Evolutionary conservation across 2,113 vertebrate genomes (phyloP).

Genomic region (Grallaria varia): DNA sequence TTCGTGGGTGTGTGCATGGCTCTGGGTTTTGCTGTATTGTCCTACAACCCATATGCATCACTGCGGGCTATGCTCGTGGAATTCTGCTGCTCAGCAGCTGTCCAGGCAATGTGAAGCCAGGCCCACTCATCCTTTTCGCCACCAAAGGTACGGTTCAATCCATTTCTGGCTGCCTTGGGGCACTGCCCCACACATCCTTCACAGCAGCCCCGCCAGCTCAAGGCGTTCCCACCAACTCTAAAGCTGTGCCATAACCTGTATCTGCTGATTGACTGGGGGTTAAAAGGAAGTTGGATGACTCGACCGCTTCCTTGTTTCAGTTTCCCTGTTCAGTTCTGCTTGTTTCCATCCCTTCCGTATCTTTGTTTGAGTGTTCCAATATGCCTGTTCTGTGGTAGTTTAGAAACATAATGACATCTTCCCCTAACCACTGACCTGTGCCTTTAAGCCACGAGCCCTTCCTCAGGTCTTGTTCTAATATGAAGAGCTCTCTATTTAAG

Average conservation of each 20-base stretch:
- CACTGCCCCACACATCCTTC: neutral
- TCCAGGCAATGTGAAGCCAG: neutral
- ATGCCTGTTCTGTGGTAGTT: rapidly evolving
- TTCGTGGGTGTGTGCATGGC: neutral
- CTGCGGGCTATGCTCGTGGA: neutral
- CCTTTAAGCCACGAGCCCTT: neutral
- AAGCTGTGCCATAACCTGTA: rapidly evolving
- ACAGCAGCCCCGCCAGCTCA: neutral
- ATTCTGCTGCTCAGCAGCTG: conserved; percentile 48
- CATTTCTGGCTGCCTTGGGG: neutral
- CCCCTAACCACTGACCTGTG: rapidly evolving
- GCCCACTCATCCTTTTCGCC: neutral
- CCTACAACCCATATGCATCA: neutral
- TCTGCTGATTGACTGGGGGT: neutral
- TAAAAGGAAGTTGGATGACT: neutral
- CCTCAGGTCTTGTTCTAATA: neutral
- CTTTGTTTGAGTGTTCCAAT: neutral
- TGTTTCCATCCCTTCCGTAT: neutral
- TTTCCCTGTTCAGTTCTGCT: neutral
- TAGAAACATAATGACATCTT: neutral
- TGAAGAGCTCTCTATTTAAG: neutral
- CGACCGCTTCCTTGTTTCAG: neutral
- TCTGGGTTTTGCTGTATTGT: conserved; percentile 12
- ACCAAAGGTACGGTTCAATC: neutral
- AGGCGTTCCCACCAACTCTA: neutral